Base-by-base conservation (phyloP, 37 sponge, comb jelly and placozoan genomes). In the Halichondria panicea region DNA sequence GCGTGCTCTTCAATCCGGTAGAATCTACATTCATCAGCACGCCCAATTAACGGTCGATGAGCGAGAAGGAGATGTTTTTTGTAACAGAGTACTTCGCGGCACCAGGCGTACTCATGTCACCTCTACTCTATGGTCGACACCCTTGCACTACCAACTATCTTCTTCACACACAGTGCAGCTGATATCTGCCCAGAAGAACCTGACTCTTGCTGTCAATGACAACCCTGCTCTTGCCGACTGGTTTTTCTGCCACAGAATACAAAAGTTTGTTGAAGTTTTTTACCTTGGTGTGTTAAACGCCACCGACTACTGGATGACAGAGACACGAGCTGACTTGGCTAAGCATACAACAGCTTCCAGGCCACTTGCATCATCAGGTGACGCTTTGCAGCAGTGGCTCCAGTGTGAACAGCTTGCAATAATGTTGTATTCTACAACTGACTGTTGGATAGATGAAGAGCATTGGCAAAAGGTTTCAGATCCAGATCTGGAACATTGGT, bases 211-310 rank as follows among this genome's bases (percentile, higher is more conserved):
- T 48, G 52, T 48, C 52, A 48, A 48, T 70, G 68, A 24, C n/a
- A 83, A 83, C 52, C 84, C 76, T 28, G 70, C 70, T 24, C 50
- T 83, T 42, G 76, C 84, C 34, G 84, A 83, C 32, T 83, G 84
- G 84, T 75, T 83, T 71, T 83, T 83, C 42, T 48, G 70, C 66
- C 71, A 77, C 18, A 32, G 85, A 3, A 42, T 77, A 0, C 0
- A 43, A 32, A 65, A 85, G 60, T 85, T 85, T 48, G 30, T 85
- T 0, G 61, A 85, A 4, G 59, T 42, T 28, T 84, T 84, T 53
- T 84, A 78, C 32, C 19, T 41, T 15, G 66, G 54, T 19, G 71
- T 76, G 11, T 71, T 84, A 21, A 52, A 64, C 9, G 76, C 70
- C 25, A 76, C 46, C 5, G 84, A 83, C 76, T 83, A 75, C 76